phyloP scores from a whole-genome alignment of 2,113 vertebrate species.

The Alces alces region DNA sequence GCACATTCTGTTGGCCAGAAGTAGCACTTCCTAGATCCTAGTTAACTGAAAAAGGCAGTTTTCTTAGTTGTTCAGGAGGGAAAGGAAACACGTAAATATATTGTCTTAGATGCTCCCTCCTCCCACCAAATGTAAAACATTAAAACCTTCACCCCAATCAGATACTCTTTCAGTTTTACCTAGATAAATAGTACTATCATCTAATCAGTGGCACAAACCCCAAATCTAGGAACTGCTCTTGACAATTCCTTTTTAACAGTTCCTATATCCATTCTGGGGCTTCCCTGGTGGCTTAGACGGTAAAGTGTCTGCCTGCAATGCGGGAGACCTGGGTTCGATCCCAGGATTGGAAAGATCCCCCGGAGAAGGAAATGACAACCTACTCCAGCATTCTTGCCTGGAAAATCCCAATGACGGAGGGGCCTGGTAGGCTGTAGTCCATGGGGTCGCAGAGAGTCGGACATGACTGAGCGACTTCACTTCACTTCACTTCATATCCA shows the following conservation, averaged over 20 bases:
- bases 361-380: not conserved
- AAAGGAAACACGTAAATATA: not conserved
- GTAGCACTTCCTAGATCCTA: not conserved
- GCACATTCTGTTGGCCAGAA: not conserved
- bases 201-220: not conserved
- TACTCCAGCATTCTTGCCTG: not conserved
- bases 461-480: rapidly evolving
- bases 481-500: not conserved
- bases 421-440: not conserved
- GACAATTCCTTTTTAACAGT: not conserved
- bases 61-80: not conserved
- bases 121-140: not conserved
- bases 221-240: not conserved
- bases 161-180: not conserved
- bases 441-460: not conserved
- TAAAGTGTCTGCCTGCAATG: not conserved
- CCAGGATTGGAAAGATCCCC: not conserved
- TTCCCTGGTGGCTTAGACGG: not conserved
- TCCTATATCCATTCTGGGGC: not conserved
- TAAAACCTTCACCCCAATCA: not conserved
- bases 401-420: not conserved
- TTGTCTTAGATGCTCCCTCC: not conserved
- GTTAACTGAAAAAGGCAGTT: not conserved
- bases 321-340: not conserved
- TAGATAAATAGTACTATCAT: not conserved